phyloP scores from a whole-genome alignment of 1,140 invertebrate genomes.

The Pristionchus pacificus region DNA sequence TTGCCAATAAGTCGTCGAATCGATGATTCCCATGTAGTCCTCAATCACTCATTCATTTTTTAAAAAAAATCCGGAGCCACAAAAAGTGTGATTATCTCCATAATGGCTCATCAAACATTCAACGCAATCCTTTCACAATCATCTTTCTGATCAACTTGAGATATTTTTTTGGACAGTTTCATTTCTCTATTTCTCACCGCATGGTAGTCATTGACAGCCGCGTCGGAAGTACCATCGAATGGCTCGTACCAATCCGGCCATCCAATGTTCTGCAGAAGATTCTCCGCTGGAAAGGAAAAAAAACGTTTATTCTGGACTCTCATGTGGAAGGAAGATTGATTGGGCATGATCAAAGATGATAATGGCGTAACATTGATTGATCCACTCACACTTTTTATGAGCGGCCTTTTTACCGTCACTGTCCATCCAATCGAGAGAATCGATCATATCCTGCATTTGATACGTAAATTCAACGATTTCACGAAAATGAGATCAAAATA shows the following conservation, averaged over 20 bases:
- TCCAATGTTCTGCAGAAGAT: constrained; percentile 39
- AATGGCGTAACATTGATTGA: background rate
- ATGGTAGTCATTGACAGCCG: background rate
- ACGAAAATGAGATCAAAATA: too few relatives aligned
- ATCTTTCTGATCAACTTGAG: background rate
- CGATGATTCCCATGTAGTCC: background rate
- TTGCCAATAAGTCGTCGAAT: background rate
- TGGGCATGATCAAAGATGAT: too few relatives aligned
- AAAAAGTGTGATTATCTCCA: too few relatives aligned
- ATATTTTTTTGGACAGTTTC: background rate
- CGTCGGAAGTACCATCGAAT: constrained; percentile 16
- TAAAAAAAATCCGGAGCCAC: too few relatives aligned
- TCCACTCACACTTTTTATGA: constrained; percentile 28
- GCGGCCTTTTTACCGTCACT: constrained; percentile 25
- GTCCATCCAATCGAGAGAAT: constrained; percentile 38
- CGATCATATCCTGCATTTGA: constrained; percentile 27
- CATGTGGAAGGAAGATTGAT: too few relatives aligned
- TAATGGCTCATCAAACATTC: too few relatives aligned
- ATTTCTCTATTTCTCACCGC: background rate
- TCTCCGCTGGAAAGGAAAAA: constrained; percentile 24
- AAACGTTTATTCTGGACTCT: too few relatives aligned
- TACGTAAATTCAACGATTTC: background rate
- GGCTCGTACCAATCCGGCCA: constrained; percentile 39
- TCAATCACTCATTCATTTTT: too few relatives aligned
- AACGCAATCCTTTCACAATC: too few relatives aligned